Base-by-base conservation (phyloP, 2,113 vertebrate species). In the Trogon melanurus region DNA sequence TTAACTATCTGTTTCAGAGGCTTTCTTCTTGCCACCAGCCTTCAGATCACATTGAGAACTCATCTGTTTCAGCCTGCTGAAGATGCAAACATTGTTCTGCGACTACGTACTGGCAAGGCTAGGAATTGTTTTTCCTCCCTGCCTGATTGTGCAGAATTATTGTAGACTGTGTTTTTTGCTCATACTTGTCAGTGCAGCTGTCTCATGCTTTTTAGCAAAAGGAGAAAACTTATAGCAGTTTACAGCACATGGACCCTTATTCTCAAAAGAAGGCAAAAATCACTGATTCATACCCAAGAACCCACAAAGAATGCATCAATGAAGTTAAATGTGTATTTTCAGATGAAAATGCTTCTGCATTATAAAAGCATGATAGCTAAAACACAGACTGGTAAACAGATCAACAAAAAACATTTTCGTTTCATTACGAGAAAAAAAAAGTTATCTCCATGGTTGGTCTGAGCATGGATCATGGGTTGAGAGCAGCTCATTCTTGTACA, bases 21-120 rank as follows among this genome's bases (percentile, higher is more conserved):
- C 15, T 88, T 93, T 79, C 36, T 47, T 82, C 47, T 23, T 30
- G 19, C 75, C 71, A 54, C 36, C 41, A 83, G 36, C 41, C 64
- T 90, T 88, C 91, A 80, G 75, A 54, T 78, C 0, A 0, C 67
- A 86, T 58, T 70, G 88, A 92, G n/a, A 82, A 62, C 69, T 95
- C 75, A 90, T 94, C 71, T 85, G 54, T 92, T 93, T 93, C 44
- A 56, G 32, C 16, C 82, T 91, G 85, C 56, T 93, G 94, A 94
- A 93, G 91, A 71, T 62, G 83, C 79, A 96, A 69, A 66, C 8
- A 2, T 38, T 90, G 27, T 50, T 70, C 44, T 26, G 15, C 36
- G 27, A 34, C 72, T 67, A 32, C 0, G 0, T 38, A 62, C 27
- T 38, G 13, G 25, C 41, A 96, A 93, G 50, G 10, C 3, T 5